phyloP scores from a whole-genome alignment of 2,113 vertebrate species.

The Ornithorhynchus anatinus region DNA sequence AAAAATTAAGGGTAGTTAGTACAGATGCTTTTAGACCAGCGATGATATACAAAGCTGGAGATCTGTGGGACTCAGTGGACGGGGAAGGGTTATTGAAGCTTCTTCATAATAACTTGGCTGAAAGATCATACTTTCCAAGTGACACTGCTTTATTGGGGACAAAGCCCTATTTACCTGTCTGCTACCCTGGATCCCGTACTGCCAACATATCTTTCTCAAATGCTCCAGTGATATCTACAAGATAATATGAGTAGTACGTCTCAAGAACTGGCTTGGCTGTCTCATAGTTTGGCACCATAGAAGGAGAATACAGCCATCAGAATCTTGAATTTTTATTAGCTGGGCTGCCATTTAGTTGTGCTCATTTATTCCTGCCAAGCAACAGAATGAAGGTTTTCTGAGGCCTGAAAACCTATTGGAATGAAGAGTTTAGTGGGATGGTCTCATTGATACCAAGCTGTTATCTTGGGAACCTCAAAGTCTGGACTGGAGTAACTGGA shows the following conservation, averaged over 20 bases:
- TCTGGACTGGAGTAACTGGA: neutral
- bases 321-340: neutral
- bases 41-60: too few species aligned
- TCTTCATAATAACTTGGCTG: neutral
- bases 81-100: too few species aligned
- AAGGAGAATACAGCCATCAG: neutral
- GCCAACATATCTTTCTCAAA: neutral
- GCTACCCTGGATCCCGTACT: too few species aligned
- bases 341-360: neutral
- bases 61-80: too few species aligned
- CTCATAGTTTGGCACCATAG: neutral
- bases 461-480: neutral
- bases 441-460: neutral
- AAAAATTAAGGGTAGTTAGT: neutral
- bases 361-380: accelerated
- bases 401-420: neutral
- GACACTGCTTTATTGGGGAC: neutral
- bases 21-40: too few species aligned
- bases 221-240: neutral
- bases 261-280: neutral
- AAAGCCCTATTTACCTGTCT: neutral
- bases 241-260: neutral
- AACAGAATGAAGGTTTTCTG: neutral
- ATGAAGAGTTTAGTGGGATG: neutral
- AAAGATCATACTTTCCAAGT: conserved; percentile 8